Evolutionary conservation across 2,888 invertebrate species (phyloP).

Genomic region (Notocelia uddmanniana): DNA sequence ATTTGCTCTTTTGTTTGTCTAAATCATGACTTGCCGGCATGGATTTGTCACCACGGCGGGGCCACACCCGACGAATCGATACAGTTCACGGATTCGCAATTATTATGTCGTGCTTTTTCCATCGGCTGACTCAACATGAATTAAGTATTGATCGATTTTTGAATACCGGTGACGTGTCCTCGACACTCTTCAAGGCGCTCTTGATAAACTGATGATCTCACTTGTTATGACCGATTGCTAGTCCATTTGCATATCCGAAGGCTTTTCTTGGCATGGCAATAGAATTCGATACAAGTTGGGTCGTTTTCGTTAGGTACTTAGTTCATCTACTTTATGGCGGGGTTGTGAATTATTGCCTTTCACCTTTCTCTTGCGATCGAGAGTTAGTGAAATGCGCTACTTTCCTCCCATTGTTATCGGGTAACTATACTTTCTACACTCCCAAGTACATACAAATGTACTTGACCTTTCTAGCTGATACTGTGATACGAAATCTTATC

Average conservation of each 20-base stretch:
- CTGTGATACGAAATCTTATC: neutral
- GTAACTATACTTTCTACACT: conserved; percentile 28
- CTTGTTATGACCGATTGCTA: conserved; percentile 47
- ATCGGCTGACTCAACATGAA: neutral
- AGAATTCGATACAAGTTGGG: conserved; percentile 13
- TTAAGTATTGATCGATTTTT: neutral
- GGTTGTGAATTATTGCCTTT: conserved; percentile 48
- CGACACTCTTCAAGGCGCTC: conserved; percentile 59
- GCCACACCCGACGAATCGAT: conserved; percentile 51
- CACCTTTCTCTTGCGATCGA: conserved; percentile 53
- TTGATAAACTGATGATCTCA: conserved; percentile 63
- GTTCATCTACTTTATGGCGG: neutral
- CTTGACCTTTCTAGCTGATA: conserved; percentile 3
- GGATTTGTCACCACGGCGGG: conserved; percentile 54
- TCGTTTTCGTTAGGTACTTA: neutral
- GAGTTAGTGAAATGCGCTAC: conserved; percentile 26
- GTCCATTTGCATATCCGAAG: conserved; percentile 33
- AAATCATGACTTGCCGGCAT: conserved; percentile 37
- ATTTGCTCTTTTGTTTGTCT: conserved; percentile 49
- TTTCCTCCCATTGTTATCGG: conserved; percentile 22
- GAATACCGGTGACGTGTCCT: conserved; percentile 54
- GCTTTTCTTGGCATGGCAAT: conserved; percentile 8
- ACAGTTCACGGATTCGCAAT: conserved; percentile 9
- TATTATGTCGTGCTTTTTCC: neutral
- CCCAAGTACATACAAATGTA: neutral